Conservation (phyloP, 2,797 vertebrate genomes). For the Limosa lapponica region DNA sequence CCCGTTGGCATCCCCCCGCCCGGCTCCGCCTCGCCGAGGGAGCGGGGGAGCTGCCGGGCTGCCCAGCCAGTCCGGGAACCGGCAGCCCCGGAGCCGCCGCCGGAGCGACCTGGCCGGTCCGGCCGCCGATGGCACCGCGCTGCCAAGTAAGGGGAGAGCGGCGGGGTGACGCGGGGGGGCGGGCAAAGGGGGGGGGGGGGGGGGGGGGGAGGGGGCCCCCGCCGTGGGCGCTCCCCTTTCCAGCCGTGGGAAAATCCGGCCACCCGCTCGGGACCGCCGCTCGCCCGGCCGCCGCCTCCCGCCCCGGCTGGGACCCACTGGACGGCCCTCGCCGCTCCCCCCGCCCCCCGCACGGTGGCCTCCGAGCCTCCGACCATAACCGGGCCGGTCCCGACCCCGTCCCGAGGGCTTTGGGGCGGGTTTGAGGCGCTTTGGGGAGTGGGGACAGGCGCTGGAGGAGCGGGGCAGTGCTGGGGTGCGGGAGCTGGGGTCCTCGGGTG, state of each 20-base stretch:
- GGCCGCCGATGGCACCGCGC: neutral
- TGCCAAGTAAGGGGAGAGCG: slow-evolving; percentile 1
- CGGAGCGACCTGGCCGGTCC: neutral
- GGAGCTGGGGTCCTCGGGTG: accelerated
- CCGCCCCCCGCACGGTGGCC: neutral
- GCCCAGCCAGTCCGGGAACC: neutral
- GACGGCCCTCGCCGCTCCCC: too few species aligned
- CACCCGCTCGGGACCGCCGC: neutral
- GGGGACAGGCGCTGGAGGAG: accelerated
- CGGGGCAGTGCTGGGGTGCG: accelerated
- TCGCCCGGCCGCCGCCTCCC: neutral
- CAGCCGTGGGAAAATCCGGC: neutral
- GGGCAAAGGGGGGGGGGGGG: too few species aligned
- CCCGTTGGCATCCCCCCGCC: neutral
- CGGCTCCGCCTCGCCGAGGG: neutral
- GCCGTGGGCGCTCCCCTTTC: neutral
- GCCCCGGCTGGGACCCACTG: neutral
- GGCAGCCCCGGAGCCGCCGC: neutral
- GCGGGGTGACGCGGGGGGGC: neutral
- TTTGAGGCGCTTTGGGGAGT: neutral
- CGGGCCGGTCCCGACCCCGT: neutral
- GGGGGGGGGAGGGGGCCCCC: neutral
- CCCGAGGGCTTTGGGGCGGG: neutral
- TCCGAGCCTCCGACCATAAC: neutral
- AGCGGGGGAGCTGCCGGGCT: neutral